Conservation (phyloP, 2,888 invertebrate species). For the Pristionchus arcanus region DNA sequence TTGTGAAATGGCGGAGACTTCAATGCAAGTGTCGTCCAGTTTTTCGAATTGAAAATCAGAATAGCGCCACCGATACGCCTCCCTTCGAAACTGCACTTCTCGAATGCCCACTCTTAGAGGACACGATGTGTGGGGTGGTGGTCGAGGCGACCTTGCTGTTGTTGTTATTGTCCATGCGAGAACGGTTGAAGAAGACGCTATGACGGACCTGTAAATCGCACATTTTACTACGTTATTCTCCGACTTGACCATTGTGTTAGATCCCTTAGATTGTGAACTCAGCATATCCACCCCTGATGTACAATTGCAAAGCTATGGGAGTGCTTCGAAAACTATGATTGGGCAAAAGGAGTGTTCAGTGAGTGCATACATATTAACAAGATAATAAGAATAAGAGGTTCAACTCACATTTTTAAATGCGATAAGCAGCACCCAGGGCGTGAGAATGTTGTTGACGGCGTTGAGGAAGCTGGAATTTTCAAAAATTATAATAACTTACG, state of each 20-base stretch:
- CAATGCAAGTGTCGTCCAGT: no score
- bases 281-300: no score
- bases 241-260: no score
- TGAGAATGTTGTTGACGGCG: constrained; percentile 27
- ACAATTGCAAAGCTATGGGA: no score
- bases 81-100: neutral
- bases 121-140: no score
- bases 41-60: neutral
- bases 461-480: neutral
- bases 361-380: neutral
- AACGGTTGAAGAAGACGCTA: neutral
- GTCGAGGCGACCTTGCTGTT: neutral
- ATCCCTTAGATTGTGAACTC: no score
- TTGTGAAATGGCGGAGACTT: no score
- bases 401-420: neutral
- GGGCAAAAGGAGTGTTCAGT: no score
- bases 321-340: neutral
- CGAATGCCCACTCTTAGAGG: neutral
- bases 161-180: neutral
- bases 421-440: constrained; percentile 36
- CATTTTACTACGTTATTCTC: neutral
- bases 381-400: no score
- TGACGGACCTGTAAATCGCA: neutral
- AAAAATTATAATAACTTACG: neutral
- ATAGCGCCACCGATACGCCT: neutral